Percentiles rank a stretch among this genome's conserved stretches.
Conservation (phyloP, 2,888 invertebrate genomes). For the Brachynemurus nebulosus region DNA sequence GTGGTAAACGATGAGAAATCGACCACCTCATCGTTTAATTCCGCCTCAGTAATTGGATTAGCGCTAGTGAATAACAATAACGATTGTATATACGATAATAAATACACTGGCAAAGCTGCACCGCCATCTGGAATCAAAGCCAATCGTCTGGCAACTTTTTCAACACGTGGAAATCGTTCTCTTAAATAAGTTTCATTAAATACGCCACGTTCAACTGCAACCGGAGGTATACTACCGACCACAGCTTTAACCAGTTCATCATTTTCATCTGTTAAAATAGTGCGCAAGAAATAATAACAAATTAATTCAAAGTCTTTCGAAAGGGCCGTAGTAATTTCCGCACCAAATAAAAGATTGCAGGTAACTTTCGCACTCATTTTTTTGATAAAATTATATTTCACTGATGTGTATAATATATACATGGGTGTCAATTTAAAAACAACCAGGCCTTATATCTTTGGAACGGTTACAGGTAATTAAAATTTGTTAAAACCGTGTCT, state of each 20-base stretch:
- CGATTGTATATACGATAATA: slow-evolving; percentile 85
- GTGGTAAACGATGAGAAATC: slow-evolving; percentile 67
- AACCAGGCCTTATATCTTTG: too few species aligned
- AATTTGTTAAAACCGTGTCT: too few species aligned
- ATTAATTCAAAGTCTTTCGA: too few species aligned
- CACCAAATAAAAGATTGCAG: too few species aligned
- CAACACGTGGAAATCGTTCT: slow-evolving; percentile 72
- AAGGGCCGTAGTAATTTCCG: too few species aligned
- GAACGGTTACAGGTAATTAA: too few species aligned
- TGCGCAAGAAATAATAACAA: too few species aligned
- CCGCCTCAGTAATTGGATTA: slow-evolving; percentile 55
- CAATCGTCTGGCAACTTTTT: slow-evolving; percentile 64
- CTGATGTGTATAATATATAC: too few species aligned
- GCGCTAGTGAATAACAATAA: slow-evolving; percentile 55
- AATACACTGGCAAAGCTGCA: slow-evolving; percentile 68
- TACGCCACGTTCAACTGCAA: slow-evolving; percentile 67
- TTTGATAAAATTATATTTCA: too few species aligned
- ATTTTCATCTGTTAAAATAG: slow-evolving; percentile 41
- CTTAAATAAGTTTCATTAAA: slow-evolving; percentile 76
- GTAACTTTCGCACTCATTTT: too few species aligned
- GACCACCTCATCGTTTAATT: slow-evolving; percentile 55
- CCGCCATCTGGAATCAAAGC: slow-evolving; percentile 80
- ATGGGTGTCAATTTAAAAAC: too few species aligned
- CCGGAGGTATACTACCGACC: slow-evolving; percentile 60
- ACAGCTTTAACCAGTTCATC: slow-evolving; percentile 73